Evolutionary conservation across 1,140 invertebrate species (phyloP), one percentile per base, ranked within the genome.

Genomic region (Lucilia sericata): DNA sequence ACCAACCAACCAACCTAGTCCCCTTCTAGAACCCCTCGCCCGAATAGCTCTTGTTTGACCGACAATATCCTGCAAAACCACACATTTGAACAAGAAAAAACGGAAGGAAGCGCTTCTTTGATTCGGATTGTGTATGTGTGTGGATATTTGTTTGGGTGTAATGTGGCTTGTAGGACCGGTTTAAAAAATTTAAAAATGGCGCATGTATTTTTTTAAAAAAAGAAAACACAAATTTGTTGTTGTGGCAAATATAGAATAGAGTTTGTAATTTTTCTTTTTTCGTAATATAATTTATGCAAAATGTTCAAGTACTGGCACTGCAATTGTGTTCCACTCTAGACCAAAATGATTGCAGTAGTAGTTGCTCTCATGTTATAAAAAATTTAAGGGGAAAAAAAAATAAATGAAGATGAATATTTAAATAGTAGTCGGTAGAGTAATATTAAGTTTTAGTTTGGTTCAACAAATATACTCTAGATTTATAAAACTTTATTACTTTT

Each of bases 1-100:
- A 70, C 10, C 51, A 55, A 17, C 10, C 51, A 55, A 17, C 10
- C 51, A 55, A 12, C 13, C 49, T 49, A 42, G 42, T 42, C 55
- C n/a, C 14, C n/a, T 30, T 30, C 25, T 30, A 30, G 25, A 30
- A 2, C 55, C 55, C 17, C 7, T 2, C 2, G 12, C 55, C n/a
- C 14, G 7, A 60, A 60, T 4, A 17, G 14, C 55, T 60, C 55
- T 60, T 60, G 14, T 70, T 70, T 70, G 65, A 70, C 65, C 65
- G 65, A 70, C 65, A 70, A 70, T 70, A 21, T 70, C 65, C 65
- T 70, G n/a, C 65, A 70, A 70, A 70, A 70, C 55, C 55, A 70
- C 65, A 70, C 65, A 70, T 70, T 70, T 21, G 5, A 21, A 70
- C 19, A 70, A 21, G 65, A 70, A 70, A 21, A 70, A 70, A 25